Base-by-base conservation (phyloP, 2,113 vertebrate genomes). In the Pavo muticus region DNA sequence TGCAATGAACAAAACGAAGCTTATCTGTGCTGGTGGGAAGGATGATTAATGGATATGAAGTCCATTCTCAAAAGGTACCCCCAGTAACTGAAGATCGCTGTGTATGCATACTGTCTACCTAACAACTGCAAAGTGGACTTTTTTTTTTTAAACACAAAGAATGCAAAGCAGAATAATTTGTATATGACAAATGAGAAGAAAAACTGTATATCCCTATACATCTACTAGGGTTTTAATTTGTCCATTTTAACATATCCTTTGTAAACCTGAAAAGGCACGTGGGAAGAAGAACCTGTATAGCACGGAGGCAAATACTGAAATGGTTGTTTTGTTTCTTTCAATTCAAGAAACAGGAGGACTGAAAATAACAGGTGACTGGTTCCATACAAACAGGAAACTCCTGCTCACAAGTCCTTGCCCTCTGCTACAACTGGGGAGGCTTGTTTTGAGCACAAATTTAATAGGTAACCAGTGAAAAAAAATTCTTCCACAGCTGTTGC, bases 71-170 rank as follows among this genome's bases (percentile, higher is more conserved):
- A 57, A 65, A 83, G 39, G 44, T 8, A 52, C 3, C 42, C 77
- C 39, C 13, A 70, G 44, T 19, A 85, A 35, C 20, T 18, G 24
- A 92, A 40, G 42, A 14, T 64, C 37, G 40, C 13, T 0, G 0
- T 1, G 0, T 69, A 75, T 52, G 52, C 0, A 0, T 18, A 40
- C 30, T 9, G 10, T 30, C n/a, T 48, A 60, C 16, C 64, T 47
- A 67, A 25, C 39, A 68, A 8, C 39, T 73, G 30, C 21, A 56
- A 54, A 35, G 35, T 32, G 6, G n/a, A 42, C n/a, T 61, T 42
- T 40, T 42, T 79, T 37, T 78, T 42, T 79, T 37, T 73, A 74
- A 27, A 10, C 52, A 63, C 10, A 17, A 74, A 79, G 30, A 67
- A 12, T 30, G 39, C 7, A 35, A 42, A 72, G 29, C 44, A 67